Evolutionary conservation across 2,113 vertebrate species (phyloP).

Genomic region (Cettia cetti): DNA sequence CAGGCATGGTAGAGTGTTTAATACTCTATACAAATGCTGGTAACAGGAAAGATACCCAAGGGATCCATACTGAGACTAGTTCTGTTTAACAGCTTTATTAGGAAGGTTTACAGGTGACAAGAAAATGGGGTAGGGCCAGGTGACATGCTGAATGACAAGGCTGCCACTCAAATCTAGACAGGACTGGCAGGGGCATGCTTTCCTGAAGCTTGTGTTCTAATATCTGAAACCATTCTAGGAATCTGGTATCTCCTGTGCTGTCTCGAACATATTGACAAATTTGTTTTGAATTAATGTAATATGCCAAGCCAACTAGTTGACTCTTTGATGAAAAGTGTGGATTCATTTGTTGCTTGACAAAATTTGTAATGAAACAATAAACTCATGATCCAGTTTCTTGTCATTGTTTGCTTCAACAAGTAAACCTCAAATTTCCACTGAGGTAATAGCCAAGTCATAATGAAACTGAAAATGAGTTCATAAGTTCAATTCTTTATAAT

Average conservation of each 20-base stretch:
- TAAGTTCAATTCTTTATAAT: not conserved
- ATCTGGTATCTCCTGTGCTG: not conserved
- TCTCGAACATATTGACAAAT: not conserved
- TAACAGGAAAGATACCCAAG: not conserved
- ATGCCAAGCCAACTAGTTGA: not conserved
- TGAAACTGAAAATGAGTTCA: not conserved
- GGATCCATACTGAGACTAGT: not conserved
- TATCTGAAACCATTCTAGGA: not conserved
- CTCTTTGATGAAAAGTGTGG: not conserved
- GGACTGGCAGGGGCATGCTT: not conserved
- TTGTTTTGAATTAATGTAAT: not conserved
- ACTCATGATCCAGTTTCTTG: not conserved
- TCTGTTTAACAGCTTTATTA: not conserved
- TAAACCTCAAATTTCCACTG: not conserved
- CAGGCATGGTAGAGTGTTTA: rapidly evolving
- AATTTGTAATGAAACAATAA: not conserved
- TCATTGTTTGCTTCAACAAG: not conserved
- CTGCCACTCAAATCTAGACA: not conserved
- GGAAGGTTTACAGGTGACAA: not conserved
- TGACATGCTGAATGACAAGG: not conserved
- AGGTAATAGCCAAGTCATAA: not conserved
- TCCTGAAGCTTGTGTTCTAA: not conserved
- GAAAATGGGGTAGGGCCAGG: too few relatives aligned
- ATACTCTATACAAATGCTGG: not conserved
- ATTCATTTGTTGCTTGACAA: not conserved